phyloP scores from a whole-genome alignment of 1,140 invertebrate species.

The Dysdera silvatica region DNA sequence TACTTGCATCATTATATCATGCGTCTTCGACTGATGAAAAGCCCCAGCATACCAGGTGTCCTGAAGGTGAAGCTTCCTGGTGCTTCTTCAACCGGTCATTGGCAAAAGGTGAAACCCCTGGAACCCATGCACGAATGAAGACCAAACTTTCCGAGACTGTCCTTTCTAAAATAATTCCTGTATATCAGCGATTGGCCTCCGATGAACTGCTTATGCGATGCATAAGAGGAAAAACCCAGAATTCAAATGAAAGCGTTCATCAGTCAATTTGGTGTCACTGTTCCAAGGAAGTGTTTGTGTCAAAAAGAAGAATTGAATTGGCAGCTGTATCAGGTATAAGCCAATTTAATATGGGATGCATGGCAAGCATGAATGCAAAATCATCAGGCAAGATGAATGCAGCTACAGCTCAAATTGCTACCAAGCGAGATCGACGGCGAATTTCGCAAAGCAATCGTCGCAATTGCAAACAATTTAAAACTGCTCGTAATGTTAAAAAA shows the following conservation, averaged over 20 bases:
- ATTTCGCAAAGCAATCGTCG: too few relatives aligned
- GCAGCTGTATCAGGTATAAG: too few relatives aligned
- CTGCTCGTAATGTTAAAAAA: too few relatives aligned
- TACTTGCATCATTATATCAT: not conserved
- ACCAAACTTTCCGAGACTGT: not conserved
- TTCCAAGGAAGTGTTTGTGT: too few relatives aligned
- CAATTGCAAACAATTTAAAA: too few relatives aligned
- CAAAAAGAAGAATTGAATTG: too few relatives aligned
- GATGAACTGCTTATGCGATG: not conserved
- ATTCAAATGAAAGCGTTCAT: not conserved
- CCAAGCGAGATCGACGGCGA: too few relatives aligned
- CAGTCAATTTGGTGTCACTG: not conserved
- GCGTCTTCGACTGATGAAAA: not conserved
- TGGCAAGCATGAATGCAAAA: too few relatives aligned
- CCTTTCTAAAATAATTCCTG: not conserved
- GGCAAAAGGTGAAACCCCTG: not conserved
- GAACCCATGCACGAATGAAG: not conserved
- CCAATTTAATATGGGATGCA: too few relatives aligned
- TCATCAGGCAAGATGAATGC: too few relatives aligned
- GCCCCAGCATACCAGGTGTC: not conserved
- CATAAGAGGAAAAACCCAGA: not conserved
- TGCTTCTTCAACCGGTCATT: not conserved
- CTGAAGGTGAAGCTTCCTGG: not conserved
- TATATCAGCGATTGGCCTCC: not conserved
- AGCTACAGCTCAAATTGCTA: too few relatives aligned